phyloP scores from a whole-genome alignment of 2,888 invertebrate species.

The Sphaeridia pumilis region DNA sequence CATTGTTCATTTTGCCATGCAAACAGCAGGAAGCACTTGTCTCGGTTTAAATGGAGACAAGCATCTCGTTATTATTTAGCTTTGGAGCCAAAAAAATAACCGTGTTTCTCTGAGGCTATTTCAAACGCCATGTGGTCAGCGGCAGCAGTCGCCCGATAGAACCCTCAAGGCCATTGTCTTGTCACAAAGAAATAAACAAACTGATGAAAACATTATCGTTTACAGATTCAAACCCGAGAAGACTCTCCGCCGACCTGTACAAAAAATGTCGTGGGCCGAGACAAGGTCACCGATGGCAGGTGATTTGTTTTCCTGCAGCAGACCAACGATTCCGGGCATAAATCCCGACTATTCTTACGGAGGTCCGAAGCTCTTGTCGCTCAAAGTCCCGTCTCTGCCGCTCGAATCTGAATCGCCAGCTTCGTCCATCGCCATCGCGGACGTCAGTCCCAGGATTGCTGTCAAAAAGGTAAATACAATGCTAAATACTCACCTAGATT shows the following conservation, averaged over 20 bases:
- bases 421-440: constrained; percentile 39
- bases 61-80: background rate
- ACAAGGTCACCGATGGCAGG: constrained; percentile 25
- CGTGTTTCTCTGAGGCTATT: constrained; percentile 1
- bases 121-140: constrained; percentile 1
- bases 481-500: too few species aligned
- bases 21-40: too few species aligned
- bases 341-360: background rate
- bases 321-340: constrained; percentile 8
- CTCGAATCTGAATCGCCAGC: constrained; percentile 34
- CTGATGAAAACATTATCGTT: background rate
- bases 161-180: background rate
- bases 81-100: background rate
- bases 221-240: constrained; percentile 35
- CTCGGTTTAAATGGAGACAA: too few species aligned
- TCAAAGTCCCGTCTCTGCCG: constrained; percentile 22
- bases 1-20: too few species aligned
- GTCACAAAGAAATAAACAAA: background rate
- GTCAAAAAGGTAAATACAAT: constrained; percentile 39
- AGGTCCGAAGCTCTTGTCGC: constrained; percentile 8
- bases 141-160: background rate
- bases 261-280: constrained; percentile 31
- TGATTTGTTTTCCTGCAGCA: constrained; percentile 32
- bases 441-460: constrained; percentile 44
- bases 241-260: constrained; percentile 28